Percentiles rank a stretch among this genome's conserved stretches.
phyloP scores from a whole-genome alignment of 2,797 vertebrate species.

The Tympanoctomys barrerae region DNA sequence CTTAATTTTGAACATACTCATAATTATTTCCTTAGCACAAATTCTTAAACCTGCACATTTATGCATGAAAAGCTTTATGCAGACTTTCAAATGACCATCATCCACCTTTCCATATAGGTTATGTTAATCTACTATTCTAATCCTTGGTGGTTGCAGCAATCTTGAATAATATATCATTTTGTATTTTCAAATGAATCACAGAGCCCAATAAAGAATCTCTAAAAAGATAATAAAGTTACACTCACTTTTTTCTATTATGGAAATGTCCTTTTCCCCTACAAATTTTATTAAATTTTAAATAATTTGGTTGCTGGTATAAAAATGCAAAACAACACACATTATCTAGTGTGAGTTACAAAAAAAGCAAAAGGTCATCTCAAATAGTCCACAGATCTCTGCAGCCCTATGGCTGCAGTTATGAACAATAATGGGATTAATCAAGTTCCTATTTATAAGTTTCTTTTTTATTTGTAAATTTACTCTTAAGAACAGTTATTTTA shows the following conservation, averaged over 20 bases:
- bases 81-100: background rate
- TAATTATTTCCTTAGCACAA: slow-evolving; percentile 24
- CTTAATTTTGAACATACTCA: background rate
- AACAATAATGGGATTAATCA: background rate
- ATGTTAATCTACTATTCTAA: background rate
- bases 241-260: background rate
- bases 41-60: slow-evolving; percentile 28
- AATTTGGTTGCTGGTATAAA: slow-evolving; percentile 54
- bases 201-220: background rate
- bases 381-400: background rate
- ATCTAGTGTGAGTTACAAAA: slow-evolving; percentile 10
- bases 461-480: background rate
- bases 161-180: slow-evolving; percentile 13
- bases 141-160: background rate
- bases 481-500: background rate
- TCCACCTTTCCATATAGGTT: background rate
- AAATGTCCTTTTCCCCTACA: background rate
- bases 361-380: slow-evolving; percentile 37
- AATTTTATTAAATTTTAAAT: slow-evolving; percentile 60
- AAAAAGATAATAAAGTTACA: slow-evolving; percentile 38
- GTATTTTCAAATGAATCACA: slow-evolving; percentile 28
- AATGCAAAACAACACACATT: slow-evolving; percentile 35
- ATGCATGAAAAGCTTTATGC: background rate
- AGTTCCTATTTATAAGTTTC: slow-evolving; percentile 1
- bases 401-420: background rate